These are phyloP conservation scores for Tiaroga cobitis DNA, from an alignment of 2,797 vertebrate genomes.

Conservation along the genomic window DNA sequence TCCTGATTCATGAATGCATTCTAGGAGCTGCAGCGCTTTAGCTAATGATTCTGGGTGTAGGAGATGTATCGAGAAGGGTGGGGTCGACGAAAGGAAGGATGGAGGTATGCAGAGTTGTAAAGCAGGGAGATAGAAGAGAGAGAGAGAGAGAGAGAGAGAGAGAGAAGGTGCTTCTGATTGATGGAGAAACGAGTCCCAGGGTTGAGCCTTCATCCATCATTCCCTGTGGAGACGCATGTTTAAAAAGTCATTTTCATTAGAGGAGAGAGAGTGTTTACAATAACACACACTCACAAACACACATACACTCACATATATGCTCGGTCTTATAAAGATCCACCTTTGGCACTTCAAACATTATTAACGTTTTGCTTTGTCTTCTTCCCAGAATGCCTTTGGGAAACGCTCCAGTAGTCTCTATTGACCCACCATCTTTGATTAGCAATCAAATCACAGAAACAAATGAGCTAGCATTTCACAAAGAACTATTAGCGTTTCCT, in stretches of 20 bases:
- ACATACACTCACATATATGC: conserved; percentile 12
- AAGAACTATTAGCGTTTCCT: conserved; percentile 4
- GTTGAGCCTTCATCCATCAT: conserved; percentile 66
- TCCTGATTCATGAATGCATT: conserved; percentile 79
- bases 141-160: conserved; percentile 8
- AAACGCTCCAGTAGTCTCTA: conserved; percentile 29
- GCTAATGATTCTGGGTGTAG: conserved; percentile 76
- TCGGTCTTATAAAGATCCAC: conserved; percentile 30
- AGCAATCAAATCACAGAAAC: conserved; percentile 6
- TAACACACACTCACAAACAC: conserved; percentile 15
- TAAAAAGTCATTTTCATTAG: conserved; percentile 63
- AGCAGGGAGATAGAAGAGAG: conserved; percentile 15
- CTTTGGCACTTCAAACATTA: conserved; percentile 43
- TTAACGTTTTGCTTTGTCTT: conserved; percentile 49
- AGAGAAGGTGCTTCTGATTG: conserved; percentile 46
- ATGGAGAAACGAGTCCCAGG: conserved; percentile 47
- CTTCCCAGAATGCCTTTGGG: conserved; percentile 30
- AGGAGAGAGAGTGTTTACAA: conserved; percentile 42
- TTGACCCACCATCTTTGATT: conserved; percentile 46
- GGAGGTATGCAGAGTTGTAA: conserved; percentile 27
- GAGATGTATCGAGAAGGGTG: conserved; percentile 30
- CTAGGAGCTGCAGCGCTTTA: conserved; percentile 76
- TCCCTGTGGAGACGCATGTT: conserved; percentile 54
- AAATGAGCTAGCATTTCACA: conserved; percentile 22
- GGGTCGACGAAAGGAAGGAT: conserved; percentile 37